A percentile compares a stretch with the other conserved stretches of the same genome.
phyloP scores from a whole-genome alignment of 1,140 invertebrate species.

The Sitophilus oryzae region DNA sequence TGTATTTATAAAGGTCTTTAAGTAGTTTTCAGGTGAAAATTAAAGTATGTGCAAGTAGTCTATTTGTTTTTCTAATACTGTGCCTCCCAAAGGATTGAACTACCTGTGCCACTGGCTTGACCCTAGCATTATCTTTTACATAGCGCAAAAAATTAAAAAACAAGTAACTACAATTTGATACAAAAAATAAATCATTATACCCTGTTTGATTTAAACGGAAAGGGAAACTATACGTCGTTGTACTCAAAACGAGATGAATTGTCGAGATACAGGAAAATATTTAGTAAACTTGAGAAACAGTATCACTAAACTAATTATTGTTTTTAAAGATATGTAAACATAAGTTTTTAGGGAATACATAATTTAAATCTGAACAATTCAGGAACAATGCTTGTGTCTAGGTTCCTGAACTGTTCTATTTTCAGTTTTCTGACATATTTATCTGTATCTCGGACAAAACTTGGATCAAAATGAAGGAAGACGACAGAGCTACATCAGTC shows the following conservation, averaged over 20 bases:
- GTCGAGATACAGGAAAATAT: not conserved
- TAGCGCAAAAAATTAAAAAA: no score
- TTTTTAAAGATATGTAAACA: not conserved
- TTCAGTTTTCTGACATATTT: not conserved
- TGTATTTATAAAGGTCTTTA: no score
- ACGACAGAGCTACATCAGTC: constrained; percentile 39
- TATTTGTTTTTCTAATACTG: no score
- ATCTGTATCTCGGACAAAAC: not conserved
- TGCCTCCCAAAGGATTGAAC: no score
- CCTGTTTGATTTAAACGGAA: not conserved
- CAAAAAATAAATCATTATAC: not conserved
- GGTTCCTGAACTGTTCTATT: no score
- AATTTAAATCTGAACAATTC: not conserved
- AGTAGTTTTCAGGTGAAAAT: no score
- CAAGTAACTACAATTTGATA: not conserved
- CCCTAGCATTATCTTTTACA: no score
- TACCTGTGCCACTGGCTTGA: no score
- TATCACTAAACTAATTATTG: no score
- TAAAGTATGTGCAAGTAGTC: no score
- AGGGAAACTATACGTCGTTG: not conserved
- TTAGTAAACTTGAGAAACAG: no score
- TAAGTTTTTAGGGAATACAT: not conserved
- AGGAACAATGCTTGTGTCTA: no score
- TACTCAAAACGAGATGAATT: not conserved
- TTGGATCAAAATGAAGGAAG: constrained; percentile 36